These are phyloP conservation scores for Nomada fabriciana DNA, from an alignment of 2,888 invertebrate genomes.

Conservation along the genomic window DNA sequence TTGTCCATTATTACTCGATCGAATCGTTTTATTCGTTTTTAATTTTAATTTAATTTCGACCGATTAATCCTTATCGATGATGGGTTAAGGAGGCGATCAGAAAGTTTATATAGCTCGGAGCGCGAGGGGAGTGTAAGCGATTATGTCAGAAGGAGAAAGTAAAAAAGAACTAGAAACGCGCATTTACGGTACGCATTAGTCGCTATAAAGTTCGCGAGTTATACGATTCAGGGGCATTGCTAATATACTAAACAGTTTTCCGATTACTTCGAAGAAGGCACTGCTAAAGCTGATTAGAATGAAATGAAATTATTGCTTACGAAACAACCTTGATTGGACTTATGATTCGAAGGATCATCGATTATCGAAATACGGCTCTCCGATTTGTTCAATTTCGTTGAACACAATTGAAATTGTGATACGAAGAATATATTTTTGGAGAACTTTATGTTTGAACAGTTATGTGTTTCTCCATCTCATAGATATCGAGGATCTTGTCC, in stretches of 20 bases:
- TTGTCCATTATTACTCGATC: no score
- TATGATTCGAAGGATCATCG: background rate
- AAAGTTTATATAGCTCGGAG: background rate
- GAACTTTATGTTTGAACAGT: constrained; percentile 60
- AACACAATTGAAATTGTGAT: constrained; percentile 20
- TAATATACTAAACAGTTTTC: constrained; percentile 26
- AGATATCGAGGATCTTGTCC: constrained; percentile 23
- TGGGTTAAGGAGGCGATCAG: constrained; percentile 10
- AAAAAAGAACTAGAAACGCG: constrained; percentile 8
- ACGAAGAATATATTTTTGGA: constrained; percentile 68
- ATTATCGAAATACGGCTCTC: constrained; percentile 22
- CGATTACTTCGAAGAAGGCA: constrained; percentile 25
- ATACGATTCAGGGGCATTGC: constrained; percentile 57
- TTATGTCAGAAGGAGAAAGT: background rate
- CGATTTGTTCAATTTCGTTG: constrained; percentile 48
- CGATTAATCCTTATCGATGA: background rate
- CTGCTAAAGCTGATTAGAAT: constrained; percentile 1
- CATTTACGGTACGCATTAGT: constrained; percentile 26
- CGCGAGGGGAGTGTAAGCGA: background rate
- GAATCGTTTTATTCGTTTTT: background rate
- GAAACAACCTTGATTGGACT: background rate
- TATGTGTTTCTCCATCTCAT: constrained; percentile 49
- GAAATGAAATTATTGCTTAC: background rate
- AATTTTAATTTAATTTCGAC: background rate
- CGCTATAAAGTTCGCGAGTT: constrained; percentile 45